phyloP scores from a whole-genome alignment of 2,888 invertebrate species.

The Anticlea derivata region DNA sequence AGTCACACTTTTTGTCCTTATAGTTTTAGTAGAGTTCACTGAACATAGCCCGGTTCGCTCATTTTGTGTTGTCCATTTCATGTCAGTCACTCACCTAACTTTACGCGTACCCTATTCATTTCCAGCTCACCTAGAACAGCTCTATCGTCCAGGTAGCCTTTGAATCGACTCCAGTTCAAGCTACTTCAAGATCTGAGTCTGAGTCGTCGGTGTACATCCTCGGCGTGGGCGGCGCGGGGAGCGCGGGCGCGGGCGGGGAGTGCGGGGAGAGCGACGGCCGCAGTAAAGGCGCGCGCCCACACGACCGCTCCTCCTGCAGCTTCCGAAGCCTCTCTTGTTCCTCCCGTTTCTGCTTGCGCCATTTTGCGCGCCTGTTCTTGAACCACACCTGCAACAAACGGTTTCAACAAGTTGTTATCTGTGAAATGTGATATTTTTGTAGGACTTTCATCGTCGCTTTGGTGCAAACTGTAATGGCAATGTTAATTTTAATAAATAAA shows the following conservation, averaged over 20 bases:
- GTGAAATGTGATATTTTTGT: not conserved
- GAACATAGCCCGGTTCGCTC: not conserved
- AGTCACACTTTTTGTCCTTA: conserved; percentile 7
- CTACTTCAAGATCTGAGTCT: conserved; percentile 92
- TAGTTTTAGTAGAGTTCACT: conserved; percentile 4
- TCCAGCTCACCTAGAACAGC: not conserved
- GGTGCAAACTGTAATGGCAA: too few species aligned
- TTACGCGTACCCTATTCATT: too few species aligned
- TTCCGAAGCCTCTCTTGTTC: conserved; percentile 92
- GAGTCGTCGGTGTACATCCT: conserved; percentile 87
- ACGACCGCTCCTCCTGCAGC: conserved; percentile 89
- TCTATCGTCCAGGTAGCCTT: not conserved
- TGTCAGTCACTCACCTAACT: too few species aligned
- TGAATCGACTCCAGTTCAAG: conserved; percentile 71
- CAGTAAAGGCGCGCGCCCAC: conserved; percentile 67
- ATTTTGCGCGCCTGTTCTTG: conserved; percentile 97
- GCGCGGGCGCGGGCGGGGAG: conserved; percentile 49
- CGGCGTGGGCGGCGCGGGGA: conserved; percentile 60
- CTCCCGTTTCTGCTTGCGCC: conserved; percentile 97
- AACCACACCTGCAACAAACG: conserved; percentile 93
- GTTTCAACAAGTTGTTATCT: too few species aligned
- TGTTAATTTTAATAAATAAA: too few species aligned
- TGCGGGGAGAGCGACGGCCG: conserved; percentile 50
- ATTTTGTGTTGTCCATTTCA: too few species aligned
- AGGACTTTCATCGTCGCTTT: too few species aligned